Percentiles rank a stretch among this genome's conserved stretches.
These are phyloP conservation scores for Panthera tigris DNA, from an alignment of 2,113 vertebrate species.

Conservation along the genomic window DNA sequence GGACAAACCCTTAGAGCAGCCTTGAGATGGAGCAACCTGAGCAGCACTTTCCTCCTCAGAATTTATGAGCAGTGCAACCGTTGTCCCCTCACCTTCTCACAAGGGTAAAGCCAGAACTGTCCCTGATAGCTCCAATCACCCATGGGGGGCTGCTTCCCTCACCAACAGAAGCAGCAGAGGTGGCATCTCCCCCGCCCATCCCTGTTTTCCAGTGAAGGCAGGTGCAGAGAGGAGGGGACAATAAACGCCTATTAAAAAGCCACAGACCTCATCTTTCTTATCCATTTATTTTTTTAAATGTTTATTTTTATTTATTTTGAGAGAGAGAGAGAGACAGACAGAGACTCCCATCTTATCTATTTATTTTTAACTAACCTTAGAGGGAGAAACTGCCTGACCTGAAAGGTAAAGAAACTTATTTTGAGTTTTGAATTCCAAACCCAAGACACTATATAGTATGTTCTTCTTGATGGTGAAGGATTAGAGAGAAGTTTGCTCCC, in stretches of 20 bases:
- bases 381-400: not conserved
- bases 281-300: not conserved
- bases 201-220: not conserved
- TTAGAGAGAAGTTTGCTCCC: not conserved
- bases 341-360: not conserved
- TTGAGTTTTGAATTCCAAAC: not conserved
- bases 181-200: accelerated
- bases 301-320: too few relatives aligned
- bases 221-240: not conserved
- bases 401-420: not conserved
- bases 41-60: not conserved
- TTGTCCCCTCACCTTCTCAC: not conserved
- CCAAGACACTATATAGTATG: not conserved
- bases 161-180: not conserved
- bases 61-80: not conserved
- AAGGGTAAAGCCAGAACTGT: not conserved
- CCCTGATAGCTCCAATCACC: not conserved
- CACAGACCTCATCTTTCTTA: not conserved
- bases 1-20: not conserved
- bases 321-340: too few relatives aligned
- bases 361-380: not conserved
- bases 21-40: not conserved
- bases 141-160: not conserved
- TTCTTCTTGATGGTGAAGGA: not conserved
- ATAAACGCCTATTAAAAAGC: not conserved